phyloP scores from a whole-genome alignment of 2,888 invertebrate genomes.

The Synanthedon formicaeformis region DNA sequence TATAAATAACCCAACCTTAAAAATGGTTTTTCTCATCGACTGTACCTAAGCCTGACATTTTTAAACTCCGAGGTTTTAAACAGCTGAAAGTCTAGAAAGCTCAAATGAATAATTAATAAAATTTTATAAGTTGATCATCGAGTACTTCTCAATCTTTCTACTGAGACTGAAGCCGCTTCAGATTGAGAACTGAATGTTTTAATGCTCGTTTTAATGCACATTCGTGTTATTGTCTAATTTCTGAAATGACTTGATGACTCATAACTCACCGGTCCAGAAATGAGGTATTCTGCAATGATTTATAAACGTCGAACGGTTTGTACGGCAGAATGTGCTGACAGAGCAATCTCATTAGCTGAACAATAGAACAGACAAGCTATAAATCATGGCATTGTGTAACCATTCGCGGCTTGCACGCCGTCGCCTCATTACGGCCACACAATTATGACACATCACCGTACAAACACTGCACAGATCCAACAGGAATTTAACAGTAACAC shows the following conservation, averaged over 20 bases:
- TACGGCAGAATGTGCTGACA: slow-evolving; percentile 37
- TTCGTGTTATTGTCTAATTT: not conserved
- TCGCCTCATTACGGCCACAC: slow-evolving; percentile 26
- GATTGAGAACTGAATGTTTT: no score
- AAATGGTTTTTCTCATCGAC: no score
- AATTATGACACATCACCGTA: slow-evolving; percentile 32
- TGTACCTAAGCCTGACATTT: no score
- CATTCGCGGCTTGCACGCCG: slow-evolving; percentile 23
- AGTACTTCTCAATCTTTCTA: no score
- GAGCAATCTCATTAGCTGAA: slow-evolving; percentile 53
- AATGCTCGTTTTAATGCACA: not conserved
- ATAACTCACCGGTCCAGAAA: not conserved
- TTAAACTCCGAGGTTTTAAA: no score
- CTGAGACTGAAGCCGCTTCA: no score
- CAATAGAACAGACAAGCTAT: slow-evolving; percentile 45
- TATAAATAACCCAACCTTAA: no score
- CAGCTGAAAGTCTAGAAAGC: no score
- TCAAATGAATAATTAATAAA: no score
- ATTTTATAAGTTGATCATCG: no score
- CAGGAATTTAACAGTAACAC: no score
- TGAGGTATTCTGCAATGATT: slow-evolving; percentile 11
- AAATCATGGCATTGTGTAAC: slow-evolving; percentile 53
- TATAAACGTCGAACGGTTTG: slow-evolving; percentile 19
- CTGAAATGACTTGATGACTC: not conserved
- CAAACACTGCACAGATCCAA: not conserved